These are phyloP conservation scores for Chelonoidis abingdonii DNA, from an alignment of 2,113 vertebrate species.

Conservation along the genomic window DNA sequence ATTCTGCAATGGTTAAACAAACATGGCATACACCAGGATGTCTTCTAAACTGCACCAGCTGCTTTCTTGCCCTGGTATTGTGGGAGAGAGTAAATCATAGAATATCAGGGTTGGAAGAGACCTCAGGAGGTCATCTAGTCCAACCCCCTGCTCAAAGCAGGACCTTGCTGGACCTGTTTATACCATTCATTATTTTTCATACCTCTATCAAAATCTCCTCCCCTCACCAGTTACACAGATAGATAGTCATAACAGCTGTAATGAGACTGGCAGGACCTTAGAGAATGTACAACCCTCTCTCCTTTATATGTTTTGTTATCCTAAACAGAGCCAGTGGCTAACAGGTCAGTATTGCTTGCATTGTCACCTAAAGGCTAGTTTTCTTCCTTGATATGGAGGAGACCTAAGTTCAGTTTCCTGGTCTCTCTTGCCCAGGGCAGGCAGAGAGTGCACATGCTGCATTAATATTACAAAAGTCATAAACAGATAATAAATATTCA, in stretches of 20 bases:
- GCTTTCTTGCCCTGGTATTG: background rate
- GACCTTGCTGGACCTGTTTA: background rate
- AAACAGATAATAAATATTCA: slow-evolving; percentile 58
- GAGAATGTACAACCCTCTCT: background rate
- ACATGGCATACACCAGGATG: background rate
- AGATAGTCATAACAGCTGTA: background rate
- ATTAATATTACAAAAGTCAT: slow-evolving; percentile 33
- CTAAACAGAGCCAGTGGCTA: background rate
- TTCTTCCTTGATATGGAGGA: background rate
- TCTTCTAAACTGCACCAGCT: background rate
- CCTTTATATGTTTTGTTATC: background rate
- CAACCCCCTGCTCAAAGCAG: background rate
- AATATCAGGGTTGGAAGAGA: no score
- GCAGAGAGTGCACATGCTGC: background rate
- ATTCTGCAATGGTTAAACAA: background rate
- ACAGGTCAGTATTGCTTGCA: background rate
- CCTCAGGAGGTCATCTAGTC: no score
- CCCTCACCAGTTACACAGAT: background rate
- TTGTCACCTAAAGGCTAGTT: background rate
- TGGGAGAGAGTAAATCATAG: background rate
- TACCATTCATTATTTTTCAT: background rate
- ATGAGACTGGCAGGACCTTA: background rate
- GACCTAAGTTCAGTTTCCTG: background rate
- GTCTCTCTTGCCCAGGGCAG: slow-evolving; percentile 22
- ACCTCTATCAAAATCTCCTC: background rate